Base-by-base conservation (phyloP, 2,113 vertebrate species). In the Tricholaema leucomelas region DNA sequence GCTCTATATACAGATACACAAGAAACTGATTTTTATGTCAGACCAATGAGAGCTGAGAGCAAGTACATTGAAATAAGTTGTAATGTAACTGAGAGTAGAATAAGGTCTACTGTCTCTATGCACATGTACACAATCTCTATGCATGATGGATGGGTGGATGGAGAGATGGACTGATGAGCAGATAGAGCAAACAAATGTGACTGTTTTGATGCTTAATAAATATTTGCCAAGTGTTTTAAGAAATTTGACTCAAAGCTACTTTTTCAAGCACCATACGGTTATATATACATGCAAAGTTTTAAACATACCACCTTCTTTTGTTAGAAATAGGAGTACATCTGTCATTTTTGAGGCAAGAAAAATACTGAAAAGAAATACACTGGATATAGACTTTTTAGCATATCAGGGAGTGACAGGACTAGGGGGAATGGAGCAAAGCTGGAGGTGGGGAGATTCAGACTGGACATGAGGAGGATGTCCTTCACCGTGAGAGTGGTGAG, bases 21-120 rank as follows among this genome's bases (percentile, higher is more conserved):
- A 78, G 69, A 60, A 42, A 70, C 78, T 69, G 28, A 69, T 89
- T 87, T 91, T 58, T 75, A 27, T 38, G 48, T 91, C 85, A 87
- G 65, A 67, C 35, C 42, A 36, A 40, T 73, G 56, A 59, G 24
- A 78, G 11, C 1, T 84, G 61, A 78, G 74, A 91, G 46, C 6
- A 71, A 67, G 56, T 35, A 12, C 35, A 36, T 27, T 19, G 42
- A 79, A 91, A 56, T 81, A 56, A 36, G 19, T 46, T 78, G 24
- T 25, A 64, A 38, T 18, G 16, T 25, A 88, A 77, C 1, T 58
- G 58, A 80, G 50, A 87, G 44, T 55, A 90, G 63, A 76, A 14
- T 35, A 50, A 71, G 30, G 8, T 48, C 64, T 63, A 25, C 24
- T 54, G 48, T 38, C 36, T 74, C 4, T 35, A 52, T 8, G 52